Conservation (phyloP, 2,888 invertebrate species). For the Catocala fraxini region DNA sequence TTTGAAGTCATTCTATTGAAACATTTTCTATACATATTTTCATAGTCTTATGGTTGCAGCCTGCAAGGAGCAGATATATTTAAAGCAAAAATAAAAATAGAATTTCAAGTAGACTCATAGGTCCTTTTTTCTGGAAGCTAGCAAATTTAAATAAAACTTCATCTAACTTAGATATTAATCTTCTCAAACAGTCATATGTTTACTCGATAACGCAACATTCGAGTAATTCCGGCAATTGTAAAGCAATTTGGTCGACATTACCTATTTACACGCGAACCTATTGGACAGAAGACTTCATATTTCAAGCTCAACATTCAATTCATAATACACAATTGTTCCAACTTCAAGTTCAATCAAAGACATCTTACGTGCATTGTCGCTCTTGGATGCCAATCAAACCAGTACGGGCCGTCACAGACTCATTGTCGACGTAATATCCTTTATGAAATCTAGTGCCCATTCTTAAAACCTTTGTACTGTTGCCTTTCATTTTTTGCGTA, state of each 20-base stretch:
- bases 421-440: slow-evolving; percentile 36
- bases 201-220: no score
- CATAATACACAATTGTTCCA: neutral
- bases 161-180: no score
- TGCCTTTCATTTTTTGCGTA: slow-evolving; percentile 58
- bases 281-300: neutral
- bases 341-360: slow-evolving; percentile 4
- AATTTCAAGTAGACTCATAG: no score
- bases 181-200: no score
- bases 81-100: no score
- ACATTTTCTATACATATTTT: no score
- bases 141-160: no score
- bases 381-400: slow-evolving; percentile 59
- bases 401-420: slow-evolving; percentile 51
- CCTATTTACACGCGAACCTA: neutral
- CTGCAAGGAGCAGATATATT: no score
- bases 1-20: no score
- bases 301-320: neutral
- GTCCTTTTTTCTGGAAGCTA: no score
- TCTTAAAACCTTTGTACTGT: slow-evolving; percentile 32
- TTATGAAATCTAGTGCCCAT: slow-evolving; percentile 34
- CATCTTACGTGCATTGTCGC: slow-evolving; percentile 33
- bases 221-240: neutral
- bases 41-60: no score
- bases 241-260: neutral